These are phyloP conservation scores for Leucopsar rothschildi DNA, from an alignment of 2,113 vertebrate genomes.

Conservation along the genomic window DNA sequence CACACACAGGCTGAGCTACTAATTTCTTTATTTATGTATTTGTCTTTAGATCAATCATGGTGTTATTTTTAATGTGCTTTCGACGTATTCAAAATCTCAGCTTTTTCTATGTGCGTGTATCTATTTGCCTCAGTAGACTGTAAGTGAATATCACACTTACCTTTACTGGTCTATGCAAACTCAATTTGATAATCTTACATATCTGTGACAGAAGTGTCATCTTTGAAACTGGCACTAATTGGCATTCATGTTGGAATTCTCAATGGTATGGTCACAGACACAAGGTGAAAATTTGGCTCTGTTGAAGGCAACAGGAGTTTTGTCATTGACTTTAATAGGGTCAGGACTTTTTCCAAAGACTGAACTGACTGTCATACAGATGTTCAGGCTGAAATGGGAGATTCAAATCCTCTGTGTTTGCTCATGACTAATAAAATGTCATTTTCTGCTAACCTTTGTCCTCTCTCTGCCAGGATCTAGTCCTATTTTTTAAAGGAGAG, in stretches of 20 bases:
- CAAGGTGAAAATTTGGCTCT: conserved; percentile 40
- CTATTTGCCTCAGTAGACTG: conserved; percentile 26
- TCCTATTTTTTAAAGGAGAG: background rate
- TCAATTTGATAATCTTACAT: background rate
- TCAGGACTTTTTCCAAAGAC: conserved; percentile 33
- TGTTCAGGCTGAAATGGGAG: background rate
- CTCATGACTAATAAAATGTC: background rate
- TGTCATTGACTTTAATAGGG: conserved; percentile 52
- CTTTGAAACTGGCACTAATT: conserved; percentile 63
- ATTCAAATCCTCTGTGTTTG: background rate
- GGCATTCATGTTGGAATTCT: conserved; percentile 44
- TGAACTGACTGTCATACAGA: background rate
- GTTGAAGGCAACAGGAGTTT: conserved; percentile 15
- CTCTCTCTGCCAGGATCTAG: background rate
- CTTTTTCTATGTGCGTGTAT: background rate
- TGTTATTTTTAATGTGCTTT: background rate
- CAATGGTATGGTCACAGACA: background rate
- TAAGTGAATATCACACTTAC: conserved; percentile 20
- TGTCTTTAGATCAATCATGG: background rate
- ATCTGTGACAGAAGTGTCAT: background rate
- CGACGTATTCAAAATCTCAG: background rate
- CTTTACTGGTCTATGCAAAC: background rate
- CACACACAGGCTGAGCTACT: background rate
- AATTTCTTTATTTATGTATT: conserved; percentile 27
- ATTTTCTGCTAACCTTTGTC: background rate